phyloP scores from a whole-genome alignment of 2,113 vertebrate species.

The Bagarius yarrelli region DNA sequence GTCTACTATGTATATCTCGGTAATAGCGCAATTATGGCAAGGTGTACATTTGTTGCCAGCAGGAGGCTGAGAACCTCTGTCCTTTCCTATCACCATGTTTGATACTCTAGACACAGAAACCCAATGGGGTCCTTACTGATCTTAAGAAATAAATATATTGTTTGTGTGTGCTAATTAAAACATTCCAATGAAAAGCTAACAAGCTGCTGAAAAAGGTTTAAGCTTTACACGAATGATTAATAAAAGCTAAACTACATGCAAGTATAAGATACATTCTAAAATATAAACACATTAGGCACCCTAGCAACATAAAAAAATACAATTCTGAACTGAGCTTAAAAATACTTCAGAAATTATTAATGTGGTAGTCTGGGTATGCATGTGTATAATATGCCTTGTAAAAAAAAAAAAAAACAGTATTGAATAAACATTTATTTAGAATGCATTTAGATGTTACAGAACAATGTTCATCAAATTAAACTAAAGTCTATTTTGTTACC shows the following conservation, averaged over 20 bases:
- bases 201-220: not conserved
- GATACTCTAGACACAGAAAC: not conserved
- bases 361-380: not conserved
- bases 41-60: not conserved
- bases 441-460: not conserved
- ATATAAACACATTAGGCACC: no score
- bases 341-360: not conserved
- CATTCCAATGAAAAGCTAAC: no score
- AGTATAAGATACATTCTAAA: not conserved
- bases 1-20: not conserved
- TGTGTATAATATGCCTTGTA: not conserved
- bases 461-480: not conserved
- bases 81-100: not conserved
- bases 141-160: no score
- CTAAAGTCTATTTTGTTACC: not conserved
- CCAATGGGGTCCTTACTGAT: not conserved
- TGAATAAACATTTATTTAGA: not conserved
- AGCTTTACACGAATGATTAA: not conserved
- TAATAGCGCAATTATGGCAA: not conserved
- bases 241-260: not conserved
- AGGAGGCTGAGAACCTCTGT: not conserved
- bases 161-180: not conserved
- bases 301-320: not conserved
- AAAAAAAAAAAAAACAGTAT: not conserved
- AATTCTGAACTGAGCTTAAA: not conserved